These are phyloP conservation scores for Melanotaenia boesemani DNA, from an alignment of 2,797 vertebrate species.

Conservation along the genomic window DNA sequence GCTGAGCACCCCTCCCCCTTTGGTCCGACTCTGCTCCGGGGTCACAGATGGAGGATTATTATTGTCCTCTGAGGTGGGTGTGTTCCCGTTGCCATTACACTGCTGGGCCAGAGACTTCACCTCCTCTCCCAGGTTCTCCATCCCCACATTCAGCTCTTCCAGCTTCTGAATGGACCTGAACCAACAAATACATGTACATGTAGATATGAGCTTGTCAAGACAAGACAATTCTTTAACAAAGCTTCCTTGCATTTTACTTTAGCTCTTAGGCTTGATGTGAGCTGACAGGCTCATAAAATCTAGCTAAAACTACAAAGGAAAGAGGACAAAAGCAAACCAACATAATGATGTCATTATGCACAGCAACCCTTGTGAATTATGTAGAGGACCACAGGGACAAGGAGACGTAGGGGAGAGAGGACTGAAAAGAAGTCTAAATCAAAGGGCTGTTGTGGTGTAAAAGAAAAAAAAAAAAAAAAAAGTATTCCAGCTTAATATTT, in stretches of 20 bases:
- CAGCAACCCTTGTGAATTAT: slow-evolving; percentile 66
- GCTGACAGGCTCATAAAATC: slow-evolving; percentile 7
- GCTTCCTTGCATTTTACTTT: background rate
- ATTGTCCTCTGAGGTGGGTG: slow-evolving; percentile 64
- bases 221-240: no score
- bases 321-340: slow-evolving; percentile 46
- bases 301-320: slow-evolving; percentile 25
- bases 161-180: slow-evolving; percentile 96
- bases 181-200: background rate
- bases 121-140: slow-evolving; percentile 92
- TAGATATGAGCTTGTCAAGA: background rate
- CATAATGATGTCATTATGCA: slow-evolving; percentile 59
- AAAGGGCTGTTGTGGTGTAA: slow-evolving; percentile 56
- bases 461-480: slow-evolving; percentile 1
- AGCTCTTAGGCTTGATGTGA: background rate
- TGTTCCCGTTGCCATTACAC: slow-evolving; percentile 86
- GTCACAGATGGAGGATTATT: slow-evolving; percentile 74
- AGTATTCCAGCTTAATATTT: background rate
- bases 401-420: slow-evolving; percentile 13
- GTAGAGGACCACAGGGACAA: slow-evolving; percentile 35
- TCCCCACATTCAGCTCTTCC: slow-evolving; percentile 96
- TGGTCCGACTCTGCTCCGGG: slow-evolving; percentile 73
- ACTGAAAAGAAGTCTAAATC: slow-evolving; percentile 45
- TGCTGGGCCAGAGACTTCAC: slow-evolving; percentile 89
- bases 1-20: slow-evolving; percentile 80